Evolutionary conservation across 2,797 vertebrate species (phyloP).

Genomic region (Argyrosomus regius): DNA sequence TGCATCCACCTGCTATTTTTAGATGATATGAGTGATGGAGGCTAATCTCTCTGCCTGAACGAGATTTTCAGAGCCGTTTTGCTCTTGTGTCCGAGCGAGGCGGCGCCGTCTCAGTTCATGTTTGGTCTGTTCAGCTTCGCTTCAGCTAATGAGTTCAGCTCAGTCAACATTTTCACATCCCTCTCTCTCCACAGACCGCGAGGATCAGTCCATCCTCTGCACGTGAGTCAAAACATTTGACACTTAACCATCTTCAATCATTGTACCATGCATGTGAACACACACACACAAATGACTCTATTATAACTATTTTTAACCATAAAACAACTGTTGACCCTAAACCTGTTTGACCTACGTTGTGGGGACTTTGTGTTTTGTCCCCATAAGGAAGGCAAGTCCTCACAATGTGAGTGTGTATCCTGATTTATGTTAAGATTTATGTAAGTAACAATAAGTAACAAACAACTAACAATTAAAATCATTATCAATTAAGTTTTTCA

Average conservation of each 20-base stretch:
- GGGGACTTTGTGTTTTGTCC: neutral
- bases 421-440: neutral
- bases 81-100: constrained; percentile 29
- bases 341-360: too few species aligned
- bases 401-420: neutral
- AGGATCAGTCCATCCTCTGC: constrained; percentile 98
- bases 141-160: constrained; percentile 46
- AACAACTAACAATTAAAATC: neutral
- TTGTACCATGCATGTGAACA: neutral
- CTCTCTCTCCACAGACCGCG: constrained; percentile 88
- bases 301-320: neutral
- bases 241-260: constrained; percentile 18
- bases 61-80: constrained; percentile 26
- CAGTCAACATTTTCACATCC: constrained; percentile 29
- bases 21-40: constrained; percentile 55
- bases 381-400: neutral
- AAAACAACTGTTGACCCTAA: neutral
- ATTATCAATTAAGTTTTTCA: neutral
- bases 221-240: constrained; percentile 89
- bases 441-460: too few species aligned
- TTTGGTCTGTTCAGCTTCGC: constrained; percentile 64
- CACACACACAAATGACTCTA: neutral
- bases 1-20: constrained; percentile 76
- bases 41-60: constrained; percentile 61
- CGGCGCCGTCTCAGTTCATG: constrained; percentile 45